phyloP scores from a whole-genome alignment of 2,888 invertebrate species.

The Agonopterix arenella region DNA sequence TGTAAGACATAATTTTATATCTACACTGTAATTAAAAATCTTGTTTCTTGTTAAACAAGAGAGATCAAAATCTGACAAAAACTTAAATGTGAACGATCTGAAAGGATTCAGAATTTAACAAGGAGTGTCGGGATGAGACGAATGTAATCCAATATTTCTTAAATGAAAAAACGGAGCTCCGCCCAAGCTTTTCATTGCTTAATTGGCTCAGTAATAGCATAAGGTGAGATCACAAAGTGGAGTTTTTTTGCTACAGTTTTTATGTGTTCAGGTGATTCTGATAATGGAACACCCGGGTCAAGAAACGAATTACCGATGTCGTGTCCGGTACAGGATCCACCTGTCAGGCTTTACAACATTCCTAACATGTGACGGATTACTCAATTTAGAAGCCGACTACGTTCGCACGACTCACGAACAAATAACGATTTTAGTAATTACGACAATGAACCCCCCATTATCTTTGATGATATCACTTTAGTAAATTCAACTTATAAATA shows the following conservation, averaged over 20 bases:
- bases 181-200: background rate
- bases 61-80: too few relatives aligned
- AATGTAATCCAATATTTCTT: background rate
- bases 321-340: constrained; percentile 44
- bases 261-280: constrained; percentile 30
- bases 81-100: too few relatives aligned
- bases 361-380: constrained; percentile 19
- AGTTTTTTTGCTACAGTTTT: constrained; percentile 21
- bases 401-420: constrained; percentile 11
- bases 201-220: too few relatives aligned
- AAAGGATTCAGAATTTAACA: too few relatives aligned
- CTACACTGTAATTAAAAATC: too few relatives aligned
- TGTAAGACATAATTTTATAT: constrained; percentile 64
- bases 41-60: too few relatives aligned
- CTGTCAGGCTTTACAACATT: constrained; percentile 27
- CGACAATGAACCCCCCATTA: constrained; percentile 9
- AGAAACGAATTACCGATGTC: constrained; percentile 44
- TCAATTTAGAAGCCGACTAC: constrained; percentile 17
- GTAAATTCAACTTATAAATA: background rate
- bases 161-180: constrained; percentile 4
- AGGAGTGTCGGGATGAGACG: too few relatives aligned
- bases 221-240: background rate
- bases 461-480: constrained; percentile 7
- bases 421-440: constrained; percentile 15
- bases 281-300: constrained; percentile 35